Base-by-base conservation (phyloP, 2,113 vertebrate species). In the Chiloscyllium plagiosum region DNA sequence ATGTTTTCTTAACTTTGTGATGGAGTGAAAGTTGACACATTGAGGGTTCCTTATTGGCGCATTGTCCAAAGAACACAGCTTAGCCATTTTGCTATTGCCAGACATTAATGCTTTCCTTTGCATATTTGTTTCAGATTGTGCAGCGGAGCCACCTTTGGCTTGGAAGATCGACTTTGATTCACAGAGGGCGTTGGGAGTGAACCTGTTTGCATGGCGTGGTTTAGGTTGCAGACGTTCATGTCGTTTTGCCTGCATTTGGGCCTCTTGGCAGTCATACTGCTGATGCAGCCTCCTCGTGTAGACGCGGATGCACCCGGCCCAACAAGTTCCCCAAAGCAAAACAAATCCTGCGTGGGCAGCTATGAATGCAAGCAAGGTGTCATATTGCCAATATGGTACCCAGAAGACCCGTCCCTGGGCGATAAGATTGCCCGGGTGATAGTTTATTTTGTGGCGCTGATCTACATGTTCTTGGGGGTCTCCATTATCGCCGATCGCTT, bases 401-500 rank as follows among this genome's bases (percentile, higher is more conserved):
- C 99, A 0, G 99, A 99, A 97, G 99, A 99, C 96, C 99, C 99
- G 95, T 99, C 99, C 42, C 98, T 99, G 96, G 99, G 99, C 95
- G 99, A 99, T 98, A 99, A 99, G 98, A 99, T 99, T 96, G 99
- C 99, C 83, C 98, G 99, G 96, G 99, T 99, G 97, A 99, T 99
- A 2, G 99, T 99, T 90, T 99, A 99, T 96, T 99, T 99, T 96
- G 99, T 99, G 97, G 99, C 99, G 0, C 97, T 99, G 97, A 99
- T 99, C 97, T 99, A 99, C 97, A 99, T 99, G 99, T 99, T 99
- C 96, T 98, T 99, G 17, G 99, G 99, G 78, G 99, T 99, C 93
- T 99, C 99, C 96, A 99, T 99, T 97, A 99, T 99, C 96, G 99
- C 99, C 0, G 99, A 99, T 96, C 99, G 99, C 96, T 99, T 99